Conservation (phyloP, 1,140 invertebrate species). For the Apis florea region DNA sequence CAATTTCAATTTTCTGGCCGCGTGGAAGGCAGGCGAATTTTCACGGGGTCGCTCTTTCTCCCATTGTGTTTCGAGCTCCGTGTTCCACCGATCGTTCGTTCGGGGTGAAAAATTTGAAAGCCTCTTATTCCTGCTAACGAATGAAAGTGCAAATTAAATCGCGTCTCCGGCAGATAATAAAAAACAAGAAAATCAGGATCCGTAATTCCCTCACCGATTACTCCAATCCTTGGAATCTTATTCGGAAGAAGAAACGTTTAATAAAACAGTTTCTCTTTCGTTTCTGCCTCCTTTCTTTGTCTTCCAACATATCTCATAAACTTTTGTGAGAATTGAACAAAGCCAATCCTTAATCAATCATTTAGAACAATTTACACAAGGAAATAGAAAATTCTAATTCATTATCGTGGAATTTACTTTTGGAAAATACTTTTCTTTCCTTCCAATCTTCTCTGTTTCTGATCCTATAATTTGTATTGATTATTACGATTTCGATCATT, state of each 20-base stretch:
- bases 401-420: no score
- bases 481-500: no score
- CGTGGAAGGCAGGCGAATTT: not conserved
- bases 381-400: no score
- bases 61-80: not conserved
- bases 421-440: no score
- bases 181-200: not conserved
- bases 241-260: not conserved
- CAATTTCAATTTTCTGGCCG: not conserved
- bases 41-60: not conserved
- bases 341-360: not conserved
- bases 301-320: slow-evolving; percentile 2
- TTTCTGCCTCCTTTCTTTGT: not conserved
- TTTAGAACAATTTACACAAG: no score
- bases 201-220: not conserved
- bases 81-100: not conserved
- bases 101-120: slow-evolving; percentile 12
- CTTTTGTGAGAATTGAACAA: not conserved
- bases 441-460: no score
- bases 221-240: not conserved
- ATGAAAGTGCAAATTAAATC: slow-evolving; percentile 32
- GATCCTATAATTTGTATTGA: no score
- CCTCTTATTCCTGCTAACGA: not conserved
- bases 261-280: slow-evolving; percentile 7
- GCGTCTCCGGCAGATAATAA: not conserved